Conservation (phyloP, 2,113 vertebrate species). For the Clupea harengus region DNA sequence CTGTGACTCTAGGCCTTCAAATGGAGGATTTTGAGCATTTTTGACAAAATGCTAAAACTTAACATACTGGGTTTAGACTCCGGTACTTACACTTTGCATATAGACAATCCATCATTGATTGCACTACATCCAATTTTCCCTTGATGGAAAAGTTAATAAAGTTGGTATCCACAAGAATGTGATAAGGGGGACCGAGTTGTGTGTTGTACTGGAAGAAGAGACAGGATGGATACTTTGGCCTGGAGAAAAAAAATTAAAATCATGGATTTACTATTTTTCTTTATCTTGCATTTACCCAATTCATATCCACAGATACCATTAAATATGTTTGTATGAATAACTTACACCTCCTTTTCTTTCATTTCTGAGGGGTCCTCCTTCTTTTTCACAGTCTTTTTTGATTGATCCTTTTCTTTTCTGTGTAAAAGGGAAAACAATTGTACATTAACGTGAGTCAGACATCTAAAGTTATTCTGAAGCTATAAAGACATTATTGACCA, state of each 20-base stretch:
- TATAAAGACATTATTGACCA: background rate
- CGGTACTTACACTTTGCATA: slow-evolving; percentile 92
- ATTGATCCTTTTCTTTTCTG: slow-evolving; percentile 86
- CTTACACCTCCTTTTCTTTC: slow-evolving; percentile 90
- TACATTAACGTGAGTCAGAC: background rate
- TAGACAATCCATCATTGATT: slow-evolving; percentile 99
- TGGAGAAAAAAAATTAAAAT: slow-evolving; percentile 57
- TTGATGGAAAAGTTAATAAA: slow-evolving; percentile 99
- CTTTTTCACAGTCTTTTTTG: slow-evolving; percentile 79
- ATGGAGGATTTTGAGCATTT: too few relatives aligned
- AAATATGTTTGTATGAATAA: slow-evolving; percentile 30
- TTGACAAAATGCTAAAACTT: too few relatives aligned
- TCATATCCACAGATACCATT: background rate
- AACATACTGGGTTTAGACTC: background rate
- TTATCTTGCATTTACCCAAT: background rate
- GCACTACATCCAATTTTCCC: slow-evolving; percentile 93
- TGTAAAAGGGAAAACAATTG: slow-evolving; percentile 41
- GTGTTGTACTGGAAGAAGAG: slow-evolving; percentile 99
- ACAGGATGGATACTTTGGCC: slow-evolving; percentile 90
- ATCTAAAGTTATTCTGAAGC: background rate
- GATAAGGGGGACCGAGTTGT: slow-evolving; percentile 93
- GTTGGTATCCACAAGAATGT: slow-evolving; percentile 94
- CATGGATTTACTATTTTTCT: background rate
- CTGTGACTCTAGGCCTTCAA: too few relatives aligned
- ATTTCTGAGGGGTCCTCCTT: slow-evolving; percentile 86